A percentile compares a stretch with the other conserved stretches of the same genome.
Conservation (phyloP, 2,888 invertebrate genomes). For the Syritta pipiens region DNA sequence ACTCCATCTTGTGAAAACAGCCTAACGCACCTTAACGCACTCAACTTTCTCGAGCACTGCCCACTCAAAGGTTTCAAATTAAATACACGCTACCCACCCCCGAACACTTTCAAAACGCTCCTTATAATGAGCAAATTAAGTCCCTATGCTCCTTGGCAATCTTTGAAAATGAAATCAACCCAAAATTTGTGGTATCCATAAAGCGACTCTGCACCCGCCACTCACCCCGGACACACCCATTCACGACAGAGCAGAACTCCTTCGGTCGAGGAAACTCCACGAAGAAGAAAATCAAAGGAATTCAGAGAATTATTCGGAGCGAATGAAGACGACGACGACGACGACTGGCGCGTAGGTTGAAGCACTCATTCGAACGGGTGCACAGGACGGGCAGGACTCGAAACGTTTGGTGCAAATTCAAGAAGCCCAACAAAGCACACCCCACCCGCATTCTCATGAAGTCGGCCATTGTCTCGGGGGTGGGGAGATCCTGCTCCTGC, state of each 20-base stretch:
- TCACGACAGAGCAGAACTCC: conserved; percentile 61
- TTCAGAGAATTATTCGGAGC: conserved; percentile 59
- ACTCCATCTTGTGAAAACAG: too few species aligned
- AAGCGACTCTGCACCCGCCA: conserved; percentile 22
- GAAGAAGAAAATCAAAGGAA: conserved; percentile 69
- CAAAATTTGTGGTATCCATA: conserved; percentile 64
- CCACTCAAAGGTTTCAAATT: too few species aligned
- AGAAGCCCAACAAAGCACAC: background rate
- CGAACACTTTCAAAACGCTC: background rate
- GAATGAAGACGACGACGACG: conserved; percentile 59
- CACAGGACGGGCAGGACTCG: too few species aligned
- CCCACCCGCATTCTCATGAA: conserved; percentile 50
- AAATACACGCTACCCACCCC: too few species aligned
- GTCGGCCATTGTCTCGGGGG: background rate
- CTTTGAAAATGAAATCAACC: conserved; percentile 67
- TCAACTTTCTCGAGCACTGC: too few species aligned
- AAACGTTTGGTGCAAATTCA: conserved; percentile 39
- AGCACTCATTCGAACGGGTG: too few species aligned
- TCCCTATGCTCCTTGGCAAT: conserved; percentile 23
- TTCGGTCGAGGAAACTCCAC: conserved; percentile 40
- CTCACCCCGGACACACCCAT: conserved; percentile 18
- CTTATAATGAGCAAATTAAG: conserved; percentile 57
- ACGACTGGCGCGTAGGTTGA: conserved; percentile 33
- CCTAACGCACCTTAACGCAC: too few species aligned
- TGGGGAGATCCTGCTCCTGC: too few species aligned